Percentiles rank a stretch among this genome's conserved stretches.
Evolutionary conservation across 2,113 vertebrate genomes (phyloP).

Genomic region (Rhabdomys dilectus): DNA sequence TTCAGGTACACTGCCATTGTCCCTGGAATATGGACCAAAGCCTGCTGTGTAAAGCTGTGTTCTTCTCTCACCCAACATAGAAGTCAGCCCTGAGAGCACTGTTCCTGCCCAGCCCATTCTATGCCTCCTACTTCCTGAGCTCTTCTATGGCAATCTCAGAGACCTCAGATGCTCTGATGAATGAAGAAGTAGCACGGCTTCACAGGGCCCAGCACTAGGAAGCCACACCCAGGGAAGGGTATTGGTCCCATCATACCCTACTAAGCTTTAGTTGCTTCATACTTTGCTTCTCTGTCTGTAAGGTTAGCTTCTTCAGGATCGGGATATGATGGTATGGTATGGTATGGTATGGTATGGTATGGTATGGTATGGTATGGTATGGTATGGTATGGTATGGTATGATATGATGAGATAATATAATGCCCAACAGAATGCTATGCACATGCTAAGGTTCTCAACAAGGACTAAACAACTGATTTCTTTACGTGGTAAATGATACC

Average conservation of each 20-base stretch:
- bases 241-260: accelerated
- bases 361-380: too few species aligned
- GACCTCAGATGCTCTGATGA: background rate
- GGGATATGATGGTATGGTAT: too few species aligned
- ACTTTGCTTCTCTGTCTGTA: background rate
- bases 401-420: background rate
- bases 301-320: background rate
- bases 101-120: background rate
- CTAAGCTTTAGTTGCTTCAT: accelerated
- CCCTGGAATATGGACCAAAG: accelerated
- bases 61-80: too few species aligned
- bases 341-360: too few species aligned
- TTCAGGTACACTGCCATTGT: accelerated
- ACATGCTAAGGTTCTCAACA: accelerated
- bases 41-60: accelerated
- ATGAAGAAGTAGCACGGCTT: background rate
- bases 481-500: background rate
- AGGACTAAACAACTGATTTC: background rate
- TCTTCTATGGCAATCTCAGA: background rate
- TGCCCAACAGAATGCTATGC: accelerated
- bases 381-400: background rate
- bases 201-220: accelerated
- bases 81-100: background rate
- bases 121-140: background rate
- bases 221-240: accelerated